Base-by-base conservation (phyloP, 2,797 vertebrate genomes). In the Chromobotia macracanthus region DNA sequence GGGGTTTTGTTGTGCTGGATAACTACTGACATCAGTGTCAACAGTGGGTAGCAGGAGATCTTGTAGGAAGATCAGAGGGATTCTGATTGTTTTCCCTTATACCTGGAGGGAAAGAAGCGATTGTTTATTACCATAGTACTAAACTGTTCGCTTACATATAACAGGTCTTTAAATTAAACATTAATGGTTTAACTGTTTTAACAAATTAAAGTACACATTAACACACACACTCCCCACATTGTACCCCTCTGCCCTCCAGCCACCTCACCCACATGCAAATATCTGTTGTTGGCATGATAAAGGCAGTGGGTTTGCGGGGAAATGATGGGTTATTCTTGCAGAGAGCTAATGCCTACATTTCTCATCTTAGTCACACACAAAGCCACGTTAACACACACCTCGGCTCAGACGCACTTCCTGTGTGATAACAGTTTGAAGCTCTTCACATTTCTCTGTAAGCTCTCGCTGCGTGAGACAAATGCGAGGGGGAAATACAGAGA, bases 401-500 rank as follows among this genome's bases (percentile, higher is more conserved):
- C 91, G 85, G 86, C 90, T 84, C 64, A 96, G 71, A 53, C 83
- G 92, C 16, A 88, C 90, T 87, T 96, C 95, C 89, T 87, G 92
- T 65, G 84, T 80, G 48, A 91, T 89, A 81, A 95, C 83, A 3
- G 83, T 84, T 75, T 85, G 90, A 81, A 94, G 77, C 89, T 95
- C 94, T 12, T 76, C 89, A 84, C 88, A 84, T 64, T 91, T 94
- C 84, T 94, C 90, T 74, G 89, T 90, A 81, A 95, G 87, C 3
- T 76, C 90, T 87, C 90, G 86, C 95, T 96, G 88, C 58, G 50
- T 58, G 64, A 15, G 23, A 48, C 41, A 77, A 68, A 81, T n/a
- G 25, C 74, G 46, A 69, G 44, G 77, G 28, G 60, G 60, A 80
- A 76, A 79, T 48, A 61, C 48, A 81, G 46, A 77, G n/a, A 48